Evolutionary conservation across 2,888 invertebrate species (phyloP).

Genomic region (Heliconius ethilla): DNA sequence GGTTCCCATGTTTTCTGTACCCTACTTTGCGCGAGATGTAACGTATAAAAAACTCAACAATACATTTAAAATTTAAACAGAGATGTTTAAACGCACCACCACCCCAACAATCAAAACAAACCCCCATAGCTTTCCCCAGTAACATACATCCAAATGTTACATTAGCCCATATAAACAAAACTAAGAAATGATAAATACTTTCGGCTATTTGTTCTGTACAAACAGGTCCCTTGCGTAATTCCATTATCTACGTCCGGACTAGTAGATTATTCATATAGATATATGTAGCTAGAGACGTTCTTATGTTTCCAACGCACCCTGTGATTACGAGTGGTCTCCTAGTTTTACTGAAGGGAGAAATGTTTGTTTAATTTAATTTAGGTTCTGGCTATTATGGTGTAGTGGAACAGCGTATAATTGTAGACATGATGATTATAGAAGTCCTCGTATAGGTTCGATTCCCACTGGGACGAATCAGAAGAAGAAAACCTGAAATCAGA

Average conservation of each 20-base stretch:
- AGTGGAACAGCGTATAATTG: neutral
- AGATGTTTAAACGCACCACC: neutral
- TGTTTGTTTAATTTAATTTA: neutral
- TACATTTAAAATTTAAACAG: too few species aligned
- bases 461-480: too few species aligned
- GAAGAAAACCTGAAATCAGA: too few species aligned
- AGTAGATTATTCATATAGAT: conserved; percentile 49
- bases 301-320: conserved; percentile 38
- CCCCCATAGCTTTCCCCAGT: neutral
- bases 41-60: too few species aligned
- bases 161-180: conserved; percentile 48
- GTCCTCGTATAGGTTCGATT: too few species aligned
- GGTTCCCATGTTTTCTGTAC: too few species aligned
- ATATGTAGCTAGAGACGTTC: conserved; percentile 39
- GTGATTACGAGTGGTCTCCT: neutral
- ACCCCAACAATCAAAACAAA: neutral
- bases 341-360: neutral
- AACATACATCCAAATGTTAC: conserved; percentile 22
- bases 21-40: too few species aligned
- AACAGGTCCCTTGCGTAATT: conserved; percentile 52
- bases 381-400: neutral
- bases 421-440: too few species aligned
- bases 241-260: conserved; percentile 49
- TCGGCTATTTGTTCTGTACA: conserved; percentile 52
- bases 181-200: conserved; percentile 49